Base-by-base conservation (phyloP, 2,888 invertebrate species). In the Cryptocephalus primarius region DNA sequence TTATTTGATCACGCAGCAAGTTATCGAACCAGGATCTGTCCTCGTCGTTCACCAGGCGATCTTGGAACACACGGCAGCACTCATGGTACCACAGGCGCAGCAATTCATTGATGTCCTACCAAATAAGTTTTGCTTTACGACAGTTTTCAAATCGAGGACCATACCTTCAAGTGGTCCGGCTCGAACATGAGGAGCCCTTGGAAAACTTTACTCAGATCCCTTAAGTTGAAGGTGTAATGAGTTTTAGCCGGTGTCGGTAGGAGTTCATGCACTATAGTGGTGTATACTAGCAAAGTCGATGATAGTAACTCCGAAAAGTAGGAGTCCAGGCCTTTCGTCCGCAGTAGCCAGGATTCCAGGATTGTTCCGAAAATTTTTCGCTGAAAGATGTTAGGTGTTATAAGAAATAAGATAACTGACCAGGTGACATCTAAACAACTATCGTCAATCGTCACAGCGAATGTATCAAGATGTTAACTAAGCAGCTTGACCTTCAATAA, bases 41-140 rank as follows among this genome's bases (percentile, higher is more conserved):
- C 31, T 73, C 75, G 8, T 82, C 79, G 61, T 87, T 86, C 1
- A 85, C 79, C n/a, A 93, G 73, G 6, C 92, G 80, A 65, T 93
- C 92, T 62, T 87, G 87, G 63, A 88, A 93, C 0, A 93, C 88
- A 8, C 92, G 75, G 67, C 84, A 80, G 44, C 88, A 85, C 67
- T 93, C 92, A 64, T 93, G 93, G 55, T 85, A 88, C 92, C 92
- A 93, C 9, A 93, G 72, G n/a, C 85, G 74, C 38, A 79, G 76
- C 52, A 86, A 74, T 32, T 82, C 77, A 4, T 77, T 72, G 39
- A 78, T 72, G 6, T 65, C 62, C 80, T 81, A 55, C 32, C 53
- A 45, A 44, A 41, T 2, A 22, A 2, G 22, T 4, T 22, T 22
- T 22, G 22, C 22, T 22, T 4, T 22, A 22, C 2, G 22, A 22